Base-by-base conservation (phyloP, 1,140 invertebrate genomes). In the Ooceraea biroi region DNA sequence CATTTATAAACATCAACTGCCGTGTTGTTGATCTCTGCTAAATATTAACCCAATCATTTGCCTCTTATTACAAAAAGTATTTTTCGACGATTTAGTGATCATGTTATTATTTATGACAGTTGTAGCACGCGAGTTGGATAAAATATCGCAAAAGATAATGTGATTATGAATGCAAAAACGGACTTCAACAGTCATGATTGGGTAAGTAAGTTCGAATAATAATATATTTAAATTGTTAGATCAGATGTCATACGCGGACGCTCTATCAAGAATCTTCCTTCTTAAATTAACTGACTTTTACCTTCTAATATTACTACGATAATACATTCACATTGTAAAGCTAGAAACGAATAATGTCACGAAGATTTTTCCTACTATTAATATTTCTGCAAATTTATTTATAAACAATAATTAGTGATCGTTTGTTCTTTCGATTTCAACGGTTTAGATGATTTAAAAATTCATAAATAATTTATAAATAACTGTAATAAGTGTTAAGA, bases 171-270 rank as follows among this genome's bases (percentile, higher is more conserved):
- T 71, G 55, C 63, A 46, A 76, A 86, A 83, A 87, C 27, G 83
- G 69, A 76, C 73, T 71, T 87, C 78, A 87, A 3, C 85, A 87
- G 85, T 78, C 85, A 87, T 52, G 14, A 76, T 55, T 57, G 85
- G 57, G 22, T 65, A 48, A 17, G 22, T 65, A 48, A 17, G n/a
- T n/a, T 76, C 5, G 7, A 48, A 27, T 63, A 48, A 27, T 63
- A 63, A 76, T 19, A 36, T 30, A 27, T 55, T 55, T 48, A 63
- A 76, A 76, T 63, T 73, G 22, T 12, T 74, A 74, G 10, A 63
- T 74, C 17, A n/a, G 11, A 74, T 30, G 36, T 44, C 27, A 17
- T 36, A 36, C 36, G 7, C 17, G 25, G 22, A 22, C 27, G n/a
- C 2, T 76, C 1, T 22, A 19, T 41, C 12, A 41, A 50, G 12